These are phyloP conservation scores for Aselliscus stoliczkanus DNA, from an alignment of 2,797 vertebrate genomes.

Conservation along the genomic window DNA sequence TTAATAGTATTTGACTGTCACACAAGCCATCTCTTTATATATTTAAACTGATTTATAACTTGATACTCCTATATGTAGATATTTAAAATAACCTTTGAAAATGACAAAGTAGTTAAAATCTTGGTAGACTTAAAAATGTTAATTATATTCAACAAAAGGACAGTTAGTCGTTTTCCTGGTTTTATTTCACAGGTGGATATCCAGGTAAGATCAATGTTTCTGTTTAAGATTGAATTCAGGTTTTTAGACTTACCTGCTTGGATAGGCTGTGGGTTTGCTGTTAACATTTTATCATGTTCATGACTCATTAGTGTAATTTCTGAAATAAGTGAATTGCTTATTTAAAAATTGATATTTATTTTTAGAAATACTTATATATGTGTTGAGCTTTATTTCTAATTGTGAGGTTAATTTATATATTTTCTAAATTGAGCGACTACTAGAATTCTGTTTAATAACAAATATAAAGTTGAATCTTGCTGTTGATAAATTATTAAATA, in stretches of 20 bases:
- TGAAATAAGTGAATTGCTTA: constrained; percentile 19
- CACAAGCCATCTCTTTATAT: background rate
- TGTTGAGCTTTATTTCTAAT: background rate
- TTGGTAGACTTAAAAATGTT: constrained; percentile 45
- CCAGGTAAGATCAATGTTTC: constrained; percentile 34
- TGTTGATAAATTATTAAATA: background rate
- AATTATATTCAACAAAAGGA: constrained; percentile 53
- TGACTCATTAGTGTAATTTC: constrained; percentile 16
- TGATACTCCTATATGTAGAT: background rate
- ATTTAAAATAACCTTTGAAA: constrained; percentile 27
- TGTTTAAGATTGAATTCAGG: background rate
- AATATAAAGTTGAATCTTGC: background rate
- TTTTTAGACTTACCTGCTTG: background rate
- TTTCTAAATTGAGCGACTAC: constrained; percentile 56
- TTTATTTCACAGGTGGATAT: constrained; percentile 32
- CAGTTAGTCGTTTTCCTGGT: constrained; percentile 36
- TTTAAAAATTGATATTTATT: constrained; percentile 25
- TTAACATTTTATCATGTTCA: background rate
- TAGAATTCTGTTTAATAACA: background rate
- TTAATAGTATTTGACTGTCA: background rate
- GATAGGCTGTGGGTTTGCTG: background rate
- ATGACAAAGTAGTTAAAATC: constrained; percentile 34
- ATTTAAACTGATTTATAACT: background rate
- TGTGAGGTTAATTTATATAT: background rate
- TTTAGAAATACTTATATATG: background rate